These are phyloP conservation scores for Pterophyllum scalare DNA, from an alignment of 2,113 vertebrate genomes.

Conservation along the genomic window DNA sequence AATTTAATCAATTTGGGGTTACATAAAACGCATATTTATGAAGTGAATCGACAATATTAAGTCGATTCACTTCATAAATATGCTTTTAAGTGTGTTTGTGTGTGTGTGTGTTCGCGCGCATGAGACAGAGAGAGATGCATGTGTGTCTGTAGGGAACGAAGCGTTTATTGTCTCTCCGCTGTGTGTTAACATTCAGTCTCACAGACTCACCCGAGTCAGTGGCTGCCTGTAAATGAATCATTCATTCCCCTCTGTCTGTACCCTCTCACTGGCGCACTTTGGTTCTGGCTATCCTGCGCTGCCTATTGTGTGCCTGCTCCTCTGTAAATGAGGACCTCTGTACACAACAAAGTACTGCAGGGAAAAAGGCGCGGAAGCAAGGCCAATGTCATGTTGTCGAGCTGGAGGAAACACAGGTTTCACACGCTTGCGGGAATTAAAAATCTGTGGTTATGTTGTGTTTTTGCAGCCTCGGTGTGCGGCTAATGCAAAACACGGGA, in stretches of 20 bases:
- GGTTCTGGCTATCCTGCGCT: not conserved
- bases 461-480: not conserved
- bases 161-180: not conserved
- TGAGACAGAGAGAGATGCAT: not conserved
- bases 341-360: not conserved
- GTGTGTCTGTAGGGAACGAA: not conserved
- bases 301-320: constrained; percentile 49
- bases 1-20: not conserved
- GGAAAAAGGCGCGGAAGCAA: not conserved
- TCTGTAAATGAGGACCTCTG: constrained; percentile 8
- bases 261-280: constrained; percentile 61
- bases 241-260: constrained; percentile 62
- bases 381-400: constrained; percentile 20
- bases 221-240: constrained; percentile 73
- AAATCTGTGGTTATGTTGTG: not conserved
- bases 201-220: constrained; percentile 48
- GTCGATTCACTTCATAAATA: too few relatives aligned
- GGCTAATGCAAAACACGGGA: not conserved
- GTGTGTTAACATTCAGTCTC: constrained; percentile 38
- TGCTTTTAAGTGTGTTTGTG: too few relatives aligned
- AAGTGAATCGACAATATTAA: too few relatives aligned
- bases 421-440: constrained; percentile 5
- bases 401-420: not conserved
- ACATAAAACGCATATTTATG: not conserved
- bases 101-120: not conserved